phyloP scores from a whole-genome alignment of 2,797 vertebrate species.

The Melanotaenia boesemani region DNA sequence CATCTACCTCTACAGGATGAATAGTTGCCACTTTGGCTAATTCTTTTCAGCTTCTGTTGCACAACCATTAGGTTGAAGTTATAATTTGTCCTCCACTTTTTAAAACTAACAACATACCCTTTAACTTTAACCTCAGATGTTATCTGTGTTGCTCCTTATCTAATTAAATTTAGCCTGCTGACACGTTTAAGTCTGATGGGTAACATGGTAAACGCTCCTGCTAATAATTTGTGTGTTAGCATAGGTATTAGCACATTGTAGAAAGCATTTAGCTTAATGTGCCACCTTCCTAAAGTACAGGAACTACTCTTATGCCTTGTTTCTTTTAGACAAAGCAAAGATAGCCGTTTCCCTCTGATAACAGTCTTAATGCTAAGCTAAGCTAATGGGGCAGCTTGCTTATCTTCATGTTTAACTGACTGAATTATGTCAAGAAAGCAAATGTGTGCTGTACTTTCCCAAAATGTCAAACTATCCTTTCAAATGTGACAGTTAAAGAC shows the following conservation, averaged over 20 bases:
- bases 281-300: background rate
- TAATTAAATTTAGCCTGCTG: slow-evolving; percentile 7
- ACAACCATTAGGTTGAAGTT: background rate
- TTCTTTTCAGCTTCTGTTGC: background rate
- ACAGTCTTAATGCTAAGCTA: slow-evolving; percentile 23
- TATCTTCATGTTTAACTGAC: background rate
- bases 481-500: slow-evolving; percentile 12
- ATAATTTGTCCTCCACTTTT: background rate
- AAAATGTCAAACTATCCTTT: slow-evolving; percentile 42
- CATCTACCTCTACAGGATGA: background rate
- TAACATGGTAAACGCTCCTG: background rate
- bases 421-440: background rate
- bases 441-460: background rate
- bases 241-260: background rate
- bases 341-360: background rate
- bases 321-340: background rate
- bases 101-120: background rate
- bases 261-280: background rate
- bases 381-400: background rate
- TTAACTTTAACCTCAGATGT: background rate
- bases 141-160: background rate
- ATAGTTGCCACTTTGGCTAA: background rate
- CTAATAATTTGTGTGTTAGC: background rate
- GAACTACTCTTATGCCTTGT: background rate
- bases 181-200: slow-evolving; percentile 2